phyloP scores from a whole-genome alignment of 1,140 invertebrate genomes.

The Aphis gossypii region DNA sequence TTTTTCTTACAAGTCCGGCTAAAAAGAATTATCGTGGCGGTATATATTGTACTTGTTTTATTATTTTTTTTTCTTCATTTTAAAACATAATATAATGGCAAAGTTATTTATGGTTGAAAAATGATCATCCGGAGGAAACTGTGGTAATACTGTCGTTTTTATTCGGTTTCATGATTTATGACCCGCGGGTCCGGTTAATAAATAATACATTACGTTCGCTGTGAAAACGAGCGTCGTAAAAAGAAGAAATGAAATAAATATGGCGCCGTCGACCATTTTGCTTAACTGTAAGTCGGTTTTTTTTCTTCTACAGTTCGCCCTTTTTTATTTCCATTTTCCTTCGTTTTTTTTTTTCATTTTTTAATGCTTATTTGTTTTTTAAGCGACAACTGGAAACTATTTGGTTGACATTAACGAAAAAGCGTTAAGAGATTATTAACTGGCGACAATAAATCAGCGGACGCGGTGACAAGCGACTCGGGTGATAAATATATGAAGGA shows the following conservation, averaged over 20 bases:
- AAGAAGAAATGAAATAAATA: slow-evolving; percentile 55
- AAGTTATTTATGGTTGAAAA: slow-evolving; percentile 52
- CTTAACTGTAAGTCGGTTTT: slow-evolving; percentile 26
- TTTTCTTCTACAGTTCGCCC: background rate
- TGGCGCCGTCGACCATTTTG: slow-evolving; percentile 55
- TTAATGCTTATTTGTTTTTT: slow-evolving; percentile 25
- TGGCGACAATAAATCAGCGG: slow-evolving; percentile 51
- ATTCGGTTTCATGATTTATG: slow-evolving; percentile 57
- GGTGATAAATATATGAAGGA: slow-evolving; percentile 36
- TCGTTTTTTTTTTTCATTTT: slow-evolving; percentile 15
- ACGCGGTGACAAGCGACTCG: slow-evolving; percentile 36
- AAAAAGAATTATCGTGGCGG: slow-evolving; percentile 11
- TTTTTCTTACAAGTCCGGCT: background rate
- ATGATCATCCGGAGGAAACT: slow-evolving; percentile 50
- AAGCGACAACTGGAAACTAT: slow-evolving; percentile 48
- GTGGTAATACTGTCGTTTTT: slow-evolving; percentile 53
- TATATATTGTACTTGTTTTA: background rate
- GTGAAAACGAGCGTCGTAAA: slow-evolving; percentile 50
- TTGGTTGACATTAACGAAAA: slow-evolving; percentile 54
- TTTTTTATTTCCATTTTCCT: slow-evolving; percentile 13
- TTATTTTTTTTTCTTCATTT: slow-evolving; percentile 1
- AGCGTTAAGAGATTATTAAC: slow-evolving; percentile 50
- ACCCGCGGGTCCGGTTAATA: slow-evolving; percentile 55
- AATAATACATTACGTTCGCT: slow-evolving; percentile 56
- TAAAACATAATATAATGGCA: slow-evolving; percentile 35